phyloP scores from a whole-genome alignment of 2,888 invertebrate genomes.

The Ectemnius lituratus region DNA sequence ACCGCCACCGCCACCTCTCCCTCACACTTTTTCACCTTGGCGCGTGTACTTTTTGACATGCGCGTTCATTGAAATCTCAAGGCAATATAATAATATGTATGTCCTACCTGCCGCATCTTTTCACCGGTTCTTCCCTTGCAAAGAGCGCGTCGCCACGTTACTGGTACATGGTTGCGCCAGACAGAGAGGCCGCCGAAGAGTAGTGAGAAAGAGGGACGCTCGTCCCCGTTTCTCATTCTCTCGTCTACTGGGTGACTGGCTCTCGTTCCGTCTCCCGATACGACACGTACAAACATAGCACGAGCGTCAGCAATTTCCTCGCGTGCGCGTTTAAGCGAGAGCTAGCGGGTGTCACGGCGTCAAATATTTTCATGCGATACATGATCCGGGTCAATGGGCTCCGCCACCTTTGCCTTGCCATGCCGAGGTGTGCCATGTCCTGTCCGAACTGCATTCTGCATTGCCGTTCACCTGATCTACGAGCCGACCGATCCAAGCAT shows the following conservation, averaged over 20 bases:
- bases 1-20: not conserved
- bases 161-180: not conserved
- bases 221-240: slow-evolving; percentile 1
- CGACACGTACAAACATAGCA: not conserved
- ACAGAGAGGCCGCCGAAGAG: not conserved
- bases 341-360: not conserved
- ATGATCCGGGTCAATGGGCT: slow-evolving; percentile 44
- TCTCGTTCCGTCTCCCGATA: not conserved
- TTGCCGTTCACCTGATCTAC: no score
- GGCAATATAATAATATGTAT: not conserved
- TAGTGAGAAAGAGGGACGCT: not conserved
- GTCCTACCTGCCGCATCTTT: not conserved
- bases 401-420: not conserved
- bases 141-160: not conserved
- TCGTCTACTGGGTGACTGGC: not conserved
- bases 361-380: slow-evolving; percentile 14
- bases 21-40: not conserved
- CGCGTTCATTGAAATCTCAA: not conserved
- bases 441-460: not conserved
- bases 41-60: slow-evolving; percentile 3
- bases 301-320: slow-evolving; percentile 5
- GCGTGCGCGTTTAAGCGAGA: not conserved
- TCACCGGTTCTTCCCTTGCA: not conserved
- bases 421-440: not conserved
- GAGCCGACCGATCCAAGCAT: no score